phyloP scores from a whole-genome alignment of 2,888 invertebrate genomes.

The Leptinotarsa juncta region DNA sequence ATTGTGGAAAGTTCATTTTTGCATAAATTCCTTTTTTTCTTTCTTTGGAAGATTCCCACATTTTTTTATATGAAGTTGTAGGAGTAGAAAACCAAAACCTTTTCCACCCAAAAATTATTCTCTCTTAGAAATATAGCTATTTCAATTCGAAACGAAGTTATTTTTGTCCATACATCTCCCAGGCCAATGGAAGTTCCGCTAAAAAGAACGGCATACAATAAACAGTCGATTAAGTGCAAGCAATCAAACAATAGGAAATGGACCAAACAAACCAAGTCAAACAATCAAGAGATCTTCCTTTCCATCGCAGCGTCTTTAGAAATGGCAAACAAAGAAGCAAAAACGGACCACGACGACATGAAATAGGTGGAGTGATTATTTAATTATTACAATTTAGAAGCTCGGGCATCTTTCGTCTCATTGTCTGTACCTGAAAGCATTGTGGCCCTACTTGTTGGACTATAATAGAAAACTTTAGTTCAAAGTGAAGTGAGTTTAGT shows the following conservation, averaged over 20 bases:
- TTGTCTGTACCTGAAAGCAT: slow-evolving; percentile 48
- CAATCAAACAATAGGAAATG: slow-evolving; percentile 51
- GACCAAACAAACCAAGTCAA: slow-evolving; percentile 46
- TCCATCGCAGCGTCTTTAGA: slow-evolving; percentile 35
- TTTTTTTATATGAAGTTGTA: too few relatives aligned
- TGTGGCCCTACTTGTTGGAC: background rate
- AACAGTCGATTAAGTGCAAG: slow-evolving; percentile 48
- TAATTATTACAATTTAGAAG: slow-evolving; percentile 59
- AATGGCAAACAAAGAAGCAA: slow-evolving; percentile 50
- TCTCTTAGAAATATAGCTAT: too few relatives aligned
- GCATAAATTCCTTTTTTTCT: too few relatives aligned
- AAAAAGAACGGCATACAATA: slow-evolving; percentile 46
- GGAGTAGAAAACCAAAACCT: too few relatives aligned
- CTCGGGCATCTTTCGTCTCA: slow-evolving; percentile 40
- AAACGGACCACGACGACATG: slow-evolving; percentile 56
- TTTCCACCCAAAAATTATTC: too few relatives aligned
- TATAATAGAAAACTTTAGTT: background rate
- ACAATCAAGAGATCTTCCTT: slow-evolving; percentile 28
- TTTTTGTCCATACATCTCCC: background rate
- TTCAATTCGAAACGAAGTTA: too few relatives aligned
- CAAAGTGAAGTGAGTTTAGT: background rate
- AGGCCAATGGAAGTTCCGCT: slow-evolving; percentile 4
- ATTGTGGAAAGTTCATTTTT: too few relatives aligned
- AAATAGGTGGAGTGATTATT: slow-evolving; percentile 64
- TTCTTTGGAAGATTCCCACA: too few relatives aligned